phyloP scores from a whole-genome alignment of 2,888 invertebrate genomes.

The Pteria penguin region DNA sequence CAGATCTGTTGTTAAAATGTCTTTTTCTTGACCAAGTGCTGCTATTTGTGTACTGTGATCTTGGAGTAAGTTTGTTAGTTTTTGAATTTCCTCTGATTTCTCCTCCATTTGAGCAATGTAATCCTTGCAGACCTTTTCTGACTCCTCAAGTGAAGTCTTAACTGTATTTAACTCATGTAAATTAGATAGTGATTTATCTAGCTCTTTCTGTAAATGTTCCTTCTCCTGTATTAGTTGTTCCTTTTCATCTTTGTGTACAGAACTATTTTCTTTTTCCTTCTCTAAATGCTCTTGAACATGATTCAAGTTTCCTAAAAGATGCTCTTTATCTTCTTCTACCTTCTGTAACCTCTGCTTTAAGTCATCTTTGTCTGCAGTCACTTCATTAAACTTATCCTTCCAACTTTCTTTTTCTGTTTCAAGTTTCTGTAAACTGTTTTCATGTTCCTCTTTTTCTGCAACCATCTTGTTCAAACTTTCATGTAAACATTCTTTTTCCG shows the following conservation, averaged over 20 bases:
- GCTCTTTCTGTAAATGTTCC: not conserved
- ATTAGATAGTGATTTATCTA: not conserved
- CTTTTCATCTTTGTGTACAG: slow-evolving; percentile 27
- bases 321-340: slow-evolving; percentile 34
- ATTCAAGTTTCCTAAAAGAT: not conserved
- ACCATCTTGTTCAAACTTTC: slow-evolving; percentile 33
- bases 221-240: slow-evolving; percentile 6
- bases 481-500: slow-evolving; percentile 31
- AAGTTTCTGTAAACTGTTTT: slow-evolving; percentile 1
- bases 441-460: slow-evolving; percentile 26
- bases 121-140: not conserved
- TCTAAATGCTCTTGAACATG: slow-evolving; percentile 8
- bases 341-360: not conserved
- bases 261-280: slow-evolving; percentile 35
- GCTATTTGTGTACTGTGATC: not conserved
- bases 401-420: not conserved
- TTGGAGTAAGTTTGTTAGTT: not conserved
- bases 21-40: not conserved
- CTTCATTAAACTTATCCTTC: not conserved
- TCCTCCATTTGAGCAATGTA: not conserved
- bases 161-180: not conserved
- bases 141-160: not conserved
- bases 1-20: not conserved
- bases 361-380: not conserved
- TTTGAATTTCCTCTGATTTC: not conserved